phyloP scores from a whole-genome alignment of 1,140 invertebrate genomes.

The Euura saliciscinereae region DNA sequence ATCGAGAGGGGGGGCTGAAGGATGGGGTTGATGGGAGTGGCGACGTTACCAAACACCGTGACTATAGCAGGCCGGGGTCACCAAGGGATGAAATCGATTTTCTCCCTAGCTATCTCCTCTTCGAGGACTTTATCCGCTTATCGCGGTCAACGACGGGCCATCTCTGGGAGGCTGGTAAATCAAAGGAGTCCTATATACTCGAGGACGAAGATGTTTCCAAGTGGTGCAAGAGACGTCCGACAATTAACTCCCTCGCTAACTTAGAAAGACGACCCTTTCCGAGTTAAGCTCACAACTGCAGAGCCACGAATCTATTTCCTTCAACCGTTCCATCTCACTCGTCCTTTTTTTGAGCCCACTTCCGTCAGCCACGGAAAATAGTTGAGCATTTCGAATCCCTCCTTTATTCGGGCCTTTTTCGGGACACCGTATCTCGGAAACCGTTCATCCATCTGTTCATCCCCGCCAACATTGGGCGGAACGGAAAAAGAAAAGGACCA shows the following conservation, averaged over 20 bases:
- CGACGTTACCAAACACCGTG: background rate
- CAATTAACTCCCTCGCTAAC: conserved; percentile 7
- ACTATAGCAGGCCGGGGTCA: background rate
- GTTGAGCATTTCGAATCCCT: background rate
- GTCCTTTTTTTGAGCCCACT: background rate
- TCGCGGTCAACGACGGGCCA: conserved; percentile 6
- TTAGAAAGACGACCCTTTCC: conserved; percentile 2
- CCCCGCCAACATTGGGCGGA: too few species aligned
- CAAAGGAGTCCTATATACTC: background rate
- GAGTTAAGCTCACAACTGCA: background rate
- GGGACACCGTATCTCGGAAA: too few species aligned
- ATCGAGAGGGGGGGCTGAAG: background rate
- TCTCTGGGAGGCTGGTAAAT: conserved; percentile 5
- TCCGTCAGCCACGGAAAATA: background rate
- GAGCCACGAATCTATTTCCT: background rate
- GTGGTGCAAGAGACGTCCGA: background rate
- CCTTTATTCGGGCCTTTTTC: background rate
- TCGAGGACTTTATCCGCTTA: conserved; percentile 7
- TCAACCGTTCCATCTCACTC: background rate
- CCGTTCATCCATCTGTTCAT: too few species aligned
- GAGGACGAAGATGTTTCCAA: background rate
- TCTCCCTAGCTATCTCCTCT: background rate
- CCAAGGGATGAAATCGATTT: conserved; percentile 4
- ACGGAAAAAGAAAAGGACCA: too few species aligned
- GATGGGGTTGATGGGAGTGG: background rate